Evolutionary conservation across 1,140 invertebrate genomes (phyloP), one percentile per base, ranked within the genome.

Genomic region (Neotoxoptera formosana): DNA sequence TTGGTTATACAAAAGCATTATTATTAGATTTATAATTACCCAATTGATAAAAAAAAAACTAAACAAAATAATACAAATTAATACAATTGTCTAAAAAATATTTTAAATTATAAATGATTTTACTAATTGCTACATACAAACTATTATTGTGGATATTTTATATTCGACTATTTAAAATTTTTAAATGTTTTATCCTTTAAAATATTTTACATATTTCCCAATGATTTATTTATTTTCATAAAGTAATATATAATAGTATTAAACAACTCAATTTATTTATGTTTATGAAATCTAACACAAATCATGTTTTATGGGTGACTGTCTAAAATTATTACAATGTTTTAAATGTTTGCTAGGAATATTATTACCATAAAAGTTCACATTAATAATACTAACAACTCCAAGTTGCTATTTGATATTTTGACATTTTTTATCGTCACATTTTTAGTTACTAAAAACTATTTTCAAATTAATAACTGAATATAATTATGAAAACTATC

Each of bases 231-330:
- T 86, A 86, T n/a, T 47, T 47, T n/a, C 41, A 87, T 47, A 17
- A 87, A 14, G 84, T 87, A 86, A 86, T 30, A 30, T 87, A 87
- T 87, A 47, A 45, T 41, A 7, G 25, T 87, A 30, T 47, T 45
- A 87, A 47, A 87, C 84, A 45, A 87, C 41, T 87, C 84, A 30
- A 87, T 87, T 47, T 47, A 87, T 87, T 48, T 47, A 47, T 87
- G 84, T 48, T 87, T n/a, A 87, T 87, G 41, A 48, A 87, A 30
- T 87, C 30, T 47, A 87, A 48, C 45, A 87, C 45, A 87, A 87
- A 87, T 87, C 84, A 87, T 47, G 84, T 87, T 87, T 47, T 87
- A 87, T 87, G 84, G 45, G 45, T 30, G 14, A 7, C 23, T n/a
- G 84, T 87, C 30, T 21, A 87, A 87, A 87, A 47, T 87, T 47